Evolutionary conservation across 2,113 vertebrate genomes (phyloP).

Genomic region (Eleginops maclovinus): DNA sequence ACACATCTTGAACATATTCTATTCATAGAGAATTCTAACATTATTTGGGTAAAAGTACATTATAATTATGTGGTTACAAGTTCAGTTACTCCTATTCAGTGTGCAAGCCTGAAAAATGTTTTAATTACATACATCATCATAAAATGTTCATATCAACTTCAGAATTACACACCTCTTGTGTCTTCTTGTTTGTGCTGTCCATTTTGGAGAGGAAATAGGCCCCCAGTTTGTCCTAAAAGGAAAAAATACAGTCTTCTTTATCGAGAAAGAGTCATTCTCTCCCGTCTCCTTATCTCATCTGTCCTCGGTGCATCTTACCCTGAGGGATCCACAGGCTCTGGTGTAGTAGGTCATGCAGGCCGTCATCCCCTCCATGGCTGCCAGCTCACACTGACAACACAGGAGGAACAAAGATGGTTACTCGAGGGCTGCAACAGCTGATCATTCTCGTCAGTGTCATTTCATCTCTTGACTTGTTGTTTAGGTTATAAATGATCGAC

Average conservation of each 20-base stretch:
- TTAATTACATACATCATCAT: neutral
- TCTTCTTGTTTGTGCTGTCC: conserved; percentile 85
- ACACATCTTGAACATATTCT: no score
- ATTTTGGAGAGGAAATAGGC: conserved; percentile 89
- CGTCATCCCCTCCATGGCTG: conserved; percentile 90
- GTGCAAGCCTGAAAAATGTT: neutral
- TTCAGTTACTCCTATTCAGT: neutral
- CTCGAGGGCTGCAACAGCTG: neutral
- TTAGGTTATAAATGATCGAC: neutral
- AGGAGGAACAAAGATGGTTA: neutral
- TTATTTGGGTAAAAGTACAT: no score
- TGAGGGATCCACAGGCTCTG: conserved; percentile 90
- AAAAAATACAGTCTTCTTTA: neutral
- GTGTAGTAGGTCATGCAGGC: conserved; percentile 91
- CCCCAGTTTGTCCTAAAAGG: conserved; percentile 88
- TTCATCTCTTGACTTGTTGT: neutral
- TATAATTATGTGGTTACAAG: no score
- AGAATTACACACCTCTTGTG: conserved; percentile 85
- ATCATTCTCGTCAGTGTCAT: neutral
- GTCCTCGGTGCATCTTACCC: conserved; percentile 76
- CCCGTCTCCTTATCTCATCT: neutral
- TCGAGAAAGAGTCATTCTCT: neutral
- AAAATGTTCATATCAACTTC: neutral
- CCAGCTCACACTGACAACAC: conserved; percentile 85
- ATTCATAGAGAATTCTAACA: no score